These are phyloP conservation scores for Centropus bengalensis DNA, from an alignment of 2,113 vertebrate species.

Conservation along the genomic window DNA sequence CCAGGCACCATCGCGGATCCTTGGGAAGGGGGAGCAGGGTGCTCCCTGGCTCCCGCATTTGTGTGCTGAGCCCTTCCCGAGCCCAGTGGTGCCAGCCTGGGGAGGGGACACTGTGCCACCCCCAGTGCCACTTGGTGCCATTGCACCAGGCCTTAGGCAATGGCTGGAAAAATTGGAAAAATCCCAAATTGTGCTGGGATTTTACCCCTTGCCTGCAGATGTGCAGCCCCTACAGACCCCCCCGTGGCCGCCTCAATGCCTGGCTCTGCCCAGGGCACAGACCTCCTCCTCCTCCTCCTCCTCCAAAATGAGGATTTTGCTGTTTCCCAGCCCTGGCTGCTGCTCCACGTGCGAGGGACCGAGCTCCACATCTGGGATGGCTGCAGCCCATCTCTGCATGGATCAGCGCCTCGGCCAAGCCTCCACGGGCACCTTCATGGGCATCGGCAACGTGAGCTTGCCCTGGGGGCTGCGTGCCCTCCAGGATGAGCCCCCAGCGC, in stretches of 20 bases:
- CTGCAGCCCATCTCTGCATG: fast-evolving
- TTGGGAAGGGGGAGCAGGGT: background rate
- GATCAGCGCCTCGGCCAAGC: background rate
- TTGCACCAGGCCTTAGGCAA: background rate
- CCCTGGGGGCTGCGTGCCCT: background rate
- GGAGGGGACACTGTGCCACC: fast-evolving
- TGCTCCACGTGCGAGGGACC: background rate
- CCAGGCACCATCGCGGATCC: background rate
- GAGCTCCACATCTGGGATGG: background rate
- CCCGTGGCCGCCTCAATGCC: fast-evolving
- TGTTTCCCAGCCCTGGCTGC: background rate
- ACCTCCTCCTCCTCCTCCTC: background rate
- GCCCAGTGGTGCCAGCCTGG: background rate
- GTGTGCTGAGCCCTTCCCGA: background rate
- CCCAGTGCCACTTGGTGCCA: fast-evolving
- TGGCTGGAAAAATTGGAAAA: background rate
- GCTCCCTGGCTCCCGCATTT: fast-evolving
- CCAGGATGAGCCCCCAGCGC: background rate
- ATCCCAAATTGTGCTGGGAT: background rate
- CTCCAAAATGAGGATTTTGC: background rate
- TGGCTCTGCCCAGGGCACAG: background rate
- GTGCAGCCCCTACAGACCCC: background rate
- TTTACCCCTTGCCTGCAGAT: background rate
- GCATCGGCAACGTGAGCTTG: constrained; percentile 9
- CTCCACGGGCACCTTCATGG: background rate